phyloP scores from a whole-genome alignment of 2,797 vertebrate species.

The Danio tinwini region DNA sequence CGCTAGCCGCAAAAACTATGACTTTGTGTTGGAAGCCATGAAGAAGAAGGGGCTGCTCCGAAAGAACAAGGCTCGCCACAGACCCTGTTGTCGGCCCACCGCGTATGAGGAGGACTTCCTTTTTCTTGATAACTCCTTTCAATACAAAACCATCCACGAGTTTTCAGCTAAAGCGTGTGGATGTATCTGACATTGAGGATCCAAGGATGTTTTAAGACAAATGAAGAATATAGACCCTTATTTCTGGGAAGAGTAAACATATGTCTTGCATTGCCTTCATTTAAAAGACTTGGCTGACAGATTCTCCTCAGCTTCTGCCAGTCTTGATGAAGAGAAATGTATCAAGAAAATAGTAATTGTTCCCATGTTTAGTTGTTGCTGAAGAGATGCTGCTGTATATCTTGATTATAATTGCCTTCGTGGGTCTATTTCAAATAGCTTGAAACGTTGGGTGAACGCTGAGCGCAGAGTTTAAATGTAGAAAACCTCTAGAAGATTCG shows the following conservation, averaged over 20 bases:
- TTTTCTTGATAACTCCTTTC: constrained; percentile 81
- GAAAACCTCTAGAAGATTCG: not conserved
- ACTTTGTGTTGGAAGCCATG: constrained; percentile 81
- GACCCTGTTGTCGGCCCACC: constrained; percentile 84
- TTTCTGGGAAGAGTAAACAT: not conserved
- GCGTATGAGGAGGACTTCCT: constrained; percentile 83
- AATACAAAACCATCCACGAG: constrained; percentile 83
- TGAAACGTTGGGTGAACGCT: constrained; percentile 10
- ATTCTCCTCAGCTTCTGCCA: not conserved
- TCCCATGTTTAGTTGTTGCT: constrained; percentile 2
- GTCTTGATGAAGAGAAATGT: constrained; percentile 1
- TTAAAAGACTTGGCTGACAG: not conserved
- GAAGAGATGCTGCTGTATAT: constrained; percentile 43
- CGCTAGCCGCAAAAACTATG: constrained; percentile 79
- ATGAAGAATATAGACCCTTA: not conserved
- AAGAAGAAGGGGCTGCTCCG: constrained; percentile 74
- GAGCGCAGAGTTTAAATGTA: not conserved
- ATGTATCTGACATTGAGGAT: constrained; percentile 71
- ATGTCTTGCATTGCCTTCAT: constrained; percentile 4
- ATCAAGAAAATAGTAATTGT: constrained; percentile 5
- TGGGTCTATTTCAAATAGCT: constrained; percentile 13
- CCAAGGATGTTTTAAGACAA: not conserved
- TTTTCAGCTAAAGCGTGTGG: constrained; percentile 85
- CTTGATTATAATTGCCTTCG: constrained; percentile 42
- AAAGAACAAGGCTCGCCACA: constrained; percentile 77